phyloP scores from a whole-genome alignment of 2,888 invertebrate species.

The Trisateles emortualis region DNA sequence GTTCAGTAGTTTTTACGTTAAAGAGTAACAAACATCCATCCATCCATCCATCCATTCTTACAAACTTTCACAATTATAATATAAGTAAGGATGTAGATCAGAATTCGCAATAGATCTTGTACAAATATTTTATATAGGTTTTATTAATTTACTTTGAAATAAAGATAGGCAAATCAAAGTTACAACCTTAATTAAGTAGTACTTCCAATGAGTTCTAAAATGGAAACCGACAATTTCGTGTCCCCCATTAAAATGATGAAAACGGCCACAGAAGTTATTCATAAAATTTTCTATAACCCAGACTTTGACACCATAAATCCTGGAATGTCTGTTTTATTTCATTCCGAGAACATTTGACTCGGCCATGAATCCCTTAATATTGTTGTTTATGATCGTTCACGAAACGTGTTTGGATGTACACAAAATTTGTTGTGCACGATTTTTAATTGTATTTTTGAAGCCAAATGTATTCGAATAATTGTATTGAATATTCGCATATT shows the following conservation, averaged over 20 bases:
- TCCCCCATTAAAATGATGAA: constrained; percentile 10
- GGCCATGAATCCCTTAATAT: constrained; percentile 60
- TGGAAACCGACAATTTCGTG: not conserved
- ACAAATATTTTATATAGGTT: too few species aligned
- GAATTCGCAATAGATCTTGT: too few species aligned
- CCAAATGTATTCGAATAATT: constrained; percentile 10
- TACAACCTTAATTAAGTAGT: not conserved
- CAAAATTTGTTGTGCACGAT: constrained; percentile 32
- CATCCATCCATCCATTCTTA: too few species aligned
- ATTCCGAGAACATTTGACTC: constrained; percentile 49
- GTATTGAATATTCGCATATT: not conserved
- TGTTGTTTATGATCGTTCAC: constrained; percentile 55
- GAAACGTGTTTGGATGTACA: constrained; percentile 17
- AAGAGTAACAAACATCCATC: too few species aligned
- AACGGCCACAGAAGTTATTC: constrained; percentile 33
- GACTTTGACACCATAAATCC: constrained; percentile 47
- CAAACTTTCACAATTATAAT: too few species aligned
- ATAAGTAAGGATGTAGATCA: too few species aligned
- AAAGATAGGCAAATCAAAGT: too few species aligned
- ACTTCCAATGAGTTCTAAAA: not conserved
- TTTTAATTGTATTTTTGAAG: constrained; percentile 33
- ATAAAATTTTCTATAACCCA: constrained; percentile 34
- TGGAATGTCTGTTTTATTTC: constrained; percentile 59
- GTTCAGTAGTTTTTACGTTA: too few species aligned
- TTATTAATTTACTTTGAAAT: too few species aligned